These are phyloP conservation scores for Coptotermes formosanus DNA, from an alignment of 1,140 invertebrate species.

Conservation along the genomic window DNA sequence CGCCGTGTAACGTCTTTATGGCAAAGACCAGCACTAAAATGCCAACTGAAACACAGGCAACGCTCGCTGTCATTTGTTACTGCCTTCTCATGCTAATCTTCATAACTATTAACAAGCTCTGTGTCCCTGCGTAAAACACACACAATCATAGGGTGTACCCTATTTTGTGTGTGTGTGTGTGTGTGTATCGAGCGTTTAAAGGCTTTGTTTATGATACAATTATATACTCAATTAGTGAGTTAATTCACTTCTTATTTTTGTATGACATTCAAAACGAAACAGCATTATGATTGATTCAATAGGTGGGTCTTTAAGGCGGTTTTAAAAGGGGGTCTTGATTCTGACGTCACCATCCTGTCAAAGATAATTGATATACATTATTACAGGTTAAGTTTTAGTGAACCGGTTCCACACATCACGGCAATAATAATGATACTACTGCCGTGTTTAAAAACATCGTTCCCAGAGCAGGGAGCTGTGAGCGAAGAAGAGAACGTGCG, in stretches of 20 bases:
- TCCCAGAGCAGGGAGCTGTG: neutral
- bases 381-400: conserved; percentile 2
- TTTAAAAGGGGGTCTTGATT: neutral
- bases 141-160: too few species aligned
- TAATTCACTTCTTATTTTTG: neutral
- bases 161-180: too few species aligned
- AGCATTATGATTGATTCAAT: neutral
- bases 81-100: too few species aligned
- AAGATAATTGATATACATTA: conserved; percentile 20
- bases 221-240: neutral
- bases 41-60: too few species aligned
- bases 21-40: too few species aligned
- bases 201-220: neutral
- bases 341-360: conserved; percentile 3
- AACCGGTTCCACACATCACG: neutral
- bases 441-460: neutral
- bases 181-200: neutral
- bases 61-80: too few species aligned
- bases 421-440: neutral
- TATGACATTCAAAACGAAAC: neutral
- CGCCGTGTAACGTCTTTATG: too few species aligned
- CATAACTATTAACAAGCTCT: too few species aligned
- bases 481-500: too few species aligned
- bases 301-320: neutral
- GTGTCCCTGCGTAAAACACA: too few species aligned